Evolutionary conservation across 1,140 invertebrate genomes (phyloP).

Genomic region (Parasteatoda tepidariorum): DNA sequence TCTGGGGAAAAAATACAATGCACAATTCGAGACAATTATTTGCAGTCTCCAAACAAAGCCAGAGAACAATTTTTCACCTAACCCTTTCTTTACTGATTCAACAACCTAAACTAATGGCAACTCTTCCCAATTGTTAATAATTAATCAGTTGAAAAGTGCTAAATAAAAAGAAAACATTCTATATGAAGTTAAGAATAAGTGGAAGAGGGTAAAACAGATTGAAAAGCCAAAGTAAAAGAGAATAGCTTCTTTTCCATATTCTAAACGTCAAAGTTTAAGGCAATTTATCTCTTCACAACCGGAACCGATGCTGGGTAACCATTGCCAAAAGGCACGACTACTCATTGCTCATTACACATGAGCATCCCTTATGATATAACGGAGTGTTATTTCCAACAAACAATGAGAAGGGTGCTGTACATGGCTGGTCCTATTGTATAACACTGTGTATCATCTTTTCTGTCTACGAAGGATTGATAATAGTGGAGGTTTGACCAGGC

Average conservation of each 20-base stretch:
- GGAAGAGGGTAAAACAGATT: background rate
- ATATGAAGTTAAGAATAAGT: background rate
- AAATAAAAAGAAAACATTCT: constrained; percentile 50
- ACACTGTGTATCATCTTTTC: constrained; percentile 53
- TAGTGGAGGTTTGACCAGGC: constrained; percentile 36
- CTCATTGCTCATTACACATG: constrained; percentile 55
- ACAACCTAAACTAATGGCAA: constrained; percentile 35
- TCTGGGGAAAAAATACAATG: too few species aligned
- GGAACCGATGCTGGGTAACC: constrained; percentile 52
- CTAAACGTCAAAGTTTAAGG: constrained; percentile 48
- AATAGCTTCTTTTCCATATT: constrained; percentile 25
- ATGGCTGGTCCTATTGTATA: constrained; percentile 44
- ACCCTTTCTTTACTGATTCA: constrained; percentile 36
- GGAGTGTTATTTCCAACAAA: constrained; percentile 36
- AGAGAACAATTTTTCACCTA: constrained; percentile 24
- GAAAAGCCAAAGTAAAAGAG: constrained; percentile 1
- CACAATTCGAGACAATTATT: background rate
- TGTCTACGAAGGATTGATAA: constrained; percentile 36
- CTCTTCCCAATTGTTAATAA: constrained; percentile 34
- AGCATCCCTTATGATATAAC: constrained; percentile 24
- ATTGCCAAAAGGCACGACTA: constrained; percentile 42
- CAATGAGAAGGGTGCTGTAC: constrained; percentile 25
- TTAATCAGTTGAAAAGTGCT: constrained; percentile 33
- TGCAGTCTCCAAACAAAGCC: background rate
- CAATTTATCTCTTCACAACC: constrained; percentile 46